Evolutionary conservation across 2,797 vertebrate genomes (phyloP), one percentile per base, ranked within the genome.

Genomic region (Lemur catta): DNA sequence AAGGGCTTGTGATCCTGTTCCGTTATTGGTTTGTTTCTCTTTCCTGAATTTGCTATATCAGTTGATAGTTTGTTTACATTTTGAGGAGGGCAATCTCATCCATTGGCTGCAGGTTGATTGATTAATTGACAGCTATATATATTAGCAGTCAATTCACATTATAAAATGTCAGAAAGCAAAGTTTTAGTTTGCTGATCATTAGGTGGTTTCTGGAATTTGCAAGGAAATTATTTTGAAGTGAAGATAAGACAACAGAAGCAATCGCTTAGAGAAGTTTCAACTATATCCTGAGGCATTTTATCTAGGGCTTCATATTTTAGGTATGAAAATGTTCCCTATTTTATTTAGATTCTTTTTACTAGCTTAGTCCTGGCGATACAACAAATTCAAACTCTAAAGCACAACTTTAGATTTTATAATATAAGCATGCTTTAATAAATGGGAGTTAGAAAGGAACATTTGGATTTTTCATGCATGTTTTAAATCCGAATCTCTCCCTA

Each of bases 321-420:
- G 55, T 82, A 35, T 61, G 18, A 81, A 90, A 48, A 88, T 46
- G 3, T 79, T 69, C 10, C n/a, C n/a, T 80, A 48, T 81, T 91
- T 93, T 57, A 82, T 84, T 96, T 86, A 84, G 35, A 67, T 75
- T 95, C 0, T 93, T 96, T 94, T 82, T 30, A 76, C 11, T 92
- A 46, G 22, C 28, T 79, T 84, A 95, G 30, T 20, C 5, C 43
- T 89, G 7, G 20, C 38, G 22, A 65, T 65, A 87, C 4, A 93
- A 63, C 14, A 93, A 94, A 82, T 86, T 41, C 15, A 92, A 65
- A 78, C 61, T 93, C 22, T 93, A 14, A 78, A 84, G 67, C 78
- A 84, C 78, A 94, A 41, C 28, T 75, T 93, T 46, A 48, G 6
- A 81, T 85, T 92, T 92, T 93, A 38, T 94, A 82, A 7, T 72